Evolutionary conservation across 37 sponge, comb jelly and placozoan species (phyloP).

Genomic region (Beroe forskalii): DNA sequence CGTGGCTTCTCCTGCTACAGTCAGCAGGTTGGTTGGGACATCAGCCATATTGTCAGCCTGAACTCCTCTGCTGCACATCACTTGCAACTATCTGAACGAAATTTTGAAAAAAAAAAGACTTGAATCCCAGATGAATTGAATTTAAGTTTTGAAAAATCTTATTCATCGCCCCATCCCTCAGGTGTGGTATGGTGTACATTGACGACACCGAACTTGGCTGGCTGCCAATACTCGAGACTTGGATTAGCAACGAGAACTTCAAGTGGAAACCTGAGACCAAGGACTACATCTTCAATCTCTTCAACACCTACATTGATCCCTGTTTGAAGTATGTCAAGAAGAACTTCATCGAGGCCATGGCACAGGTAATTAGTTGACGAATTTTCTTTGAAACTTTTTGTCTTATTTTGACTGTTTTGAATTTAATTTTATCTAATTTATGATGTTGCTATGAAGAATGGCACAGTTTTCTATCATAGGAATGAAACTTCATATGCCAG

Average conservation of each 20-base stretch:
- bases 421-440: too few relatives aligned
- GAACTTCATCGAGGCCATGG: conserved; percentile 78
- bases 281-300: conserved; percentile 78
- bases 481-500: too few relatives aligned
- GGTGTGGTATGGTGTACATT: conserved; percentile 98
- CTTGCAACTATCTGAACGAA: too few relatives aligned
- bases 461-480: too few relatives aligned
- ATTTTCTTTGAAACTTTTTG: too few relatives aligned
- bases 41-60: too few relatives aligned
- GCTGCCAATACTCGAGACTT: conserved; percentile 84
- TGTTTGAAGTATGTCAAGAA: conserved; percentile 88
- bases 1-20: conserved; percentile 97
- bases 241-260: conserved; percentile 79
- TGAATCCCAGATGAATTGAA: too few relatives aligned
- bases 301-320: conserved; percentile 81
- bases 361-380: conserved; percentile 72
- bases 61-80: too few relatives aligned
- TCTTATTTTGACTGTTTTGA: too few relatives aligned
- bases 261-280: conserved; percentile 79
- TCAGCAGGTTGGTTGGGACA: conserved; percentile 88
- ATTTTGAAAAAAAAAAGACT: too few relatives aligned
- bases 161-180: conserved; percentile 30
- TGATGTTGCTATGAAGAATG: too few relatives aligned
- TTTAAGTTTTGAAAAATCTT: too few relatives aligned
- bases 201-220: conserved; percentile 89